A percentile compares a stretch with the other conserved stretches of the same genome.
Conservation (phyloP, 2,113 vertebrate genomes). For the Pithys albifrons region DNA sequence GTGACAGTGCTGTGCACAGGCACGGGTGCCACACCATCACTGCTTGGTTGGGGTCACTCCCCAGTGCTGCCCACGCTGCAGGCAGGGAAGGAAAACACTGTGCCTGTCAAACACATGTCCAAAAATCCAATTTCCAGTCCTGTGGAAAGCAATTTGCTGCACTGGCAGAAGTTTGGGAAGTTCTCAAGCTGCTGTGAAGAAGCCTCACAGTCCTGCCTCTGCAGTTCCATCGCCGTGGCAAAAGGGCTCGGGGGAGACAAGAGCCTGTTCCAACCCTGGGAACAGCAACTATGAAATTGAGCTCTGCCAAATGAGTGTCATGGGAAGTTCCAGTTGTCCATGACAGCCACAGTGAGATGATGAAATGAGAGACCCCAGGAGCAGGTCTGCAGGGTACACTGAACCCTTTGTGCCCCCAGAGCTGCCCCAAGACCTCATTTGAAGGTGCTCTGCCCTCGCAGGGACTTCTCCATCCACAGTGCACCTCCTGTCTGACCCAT, state of each 20-base stretch:
- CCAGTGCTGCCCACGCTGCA: rapidly evolving
- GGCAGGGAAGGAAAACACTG: not conserved
- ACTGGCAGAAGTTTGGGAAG: not conserved
- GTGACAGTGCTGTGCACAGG: not conserved
- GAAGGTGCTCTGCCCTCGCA: rapidly evolving
- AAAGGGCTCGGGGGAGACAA: not conserved
- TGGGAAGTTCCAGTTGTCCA: not conserved
- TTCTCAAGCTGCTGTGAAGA: not conserved
- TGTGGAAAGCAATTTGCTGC: not conserved
- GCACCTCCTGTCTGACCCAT: not conserved
- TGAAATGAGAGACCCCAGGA: not conserved
- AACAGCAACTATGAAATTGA: not conserved
- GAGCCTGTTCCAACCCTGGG: not conserved
- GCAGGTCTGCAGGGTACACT: not conserved
- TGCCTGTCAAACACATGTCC: rapidly evolving
- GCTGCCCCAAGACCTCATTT: not conserved
- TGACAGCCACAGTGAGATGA: not conserved
- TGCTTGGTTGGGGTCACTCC: not conserved
- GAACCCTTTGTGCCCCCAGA: not conserved
- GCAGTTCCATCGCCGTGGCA: rapidly evolving
- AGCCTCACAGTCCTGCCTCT: not conserved
- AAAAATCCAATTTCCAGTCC: not conserved
- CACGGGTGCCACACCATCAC: not conserved
- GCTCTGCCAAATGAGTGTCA: not conserved
- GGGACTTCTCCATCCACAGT: not conserved